Conservation (phyloP, 1,140 invertebrate genomes). For the Tetramorium simillimum region DNA sequence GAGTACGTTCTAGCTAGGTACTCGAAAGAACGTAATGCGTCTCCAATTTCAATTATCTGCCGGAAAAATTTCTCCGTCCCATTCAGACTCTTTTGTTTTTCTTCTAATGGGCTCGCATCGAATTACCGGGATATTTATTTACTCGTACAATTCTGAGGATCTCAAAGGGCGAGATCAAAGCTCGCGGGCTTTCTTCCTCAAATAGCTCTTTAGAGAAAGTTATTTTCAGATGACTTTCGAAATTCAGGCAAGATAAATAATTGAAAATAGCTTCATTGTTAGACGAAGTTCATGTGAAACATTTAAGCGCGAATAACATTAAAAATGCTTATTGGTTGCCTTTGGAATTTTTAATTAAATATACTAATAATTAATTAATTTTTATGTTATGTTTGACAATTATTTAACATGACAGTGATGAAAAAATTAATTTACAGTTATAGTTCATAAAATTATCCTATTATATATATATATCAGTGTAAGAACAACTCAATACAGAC, state of each 20-base stretch:
- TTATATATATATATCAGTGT: no score
- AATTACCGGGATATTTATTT: slow-evolving; percentile 72
- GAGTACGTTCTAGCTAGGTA: slow-evolving; percentile 19
- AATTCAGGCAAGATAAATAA: slow-evolving; percentile 42
- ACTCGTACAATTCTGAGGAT: slow-evolving; percentile 40
- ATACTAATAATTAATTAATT: background rate
- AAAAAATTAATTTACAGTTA: background rate
- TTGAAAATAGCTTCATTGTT: slow-evolving; percentile 21
- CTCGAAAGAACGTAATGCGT: slow-evolving; percentile 40
- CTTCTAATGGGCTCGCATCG: slow-evolving; percentile 67
- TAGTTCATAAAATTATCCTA: background rate
- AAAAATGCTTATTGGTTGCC: background rate
- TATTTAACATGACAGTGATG: background rate
- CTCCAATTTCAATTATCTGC: slow-evolving; percentile 71
- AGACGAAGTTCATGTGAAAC: background rate
- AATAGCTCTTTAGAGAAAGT: slow-evolving; percentile 35
- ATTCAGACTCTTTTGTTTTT: slow-evolving; percentile 66
- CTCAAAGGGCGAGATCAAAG: slow-evolving; percentile 63
- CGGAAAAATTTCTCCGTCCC: slow-evolving; percentile 56
- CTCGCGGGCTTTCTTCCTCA: slow-evolving; percentile 27
- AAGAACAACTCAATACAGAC: slow-evolving; percentile 13
- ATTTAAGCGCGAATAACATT: background rate
- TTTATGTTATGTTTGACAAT: background rate
- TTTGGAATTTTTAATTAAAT: background rate
- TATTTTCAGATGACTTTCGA: slow-evolving; percentile 36